Conservation (phyloP, 2,888 invertebrate genomes). For the Tenthredo mesomela region DNA sequence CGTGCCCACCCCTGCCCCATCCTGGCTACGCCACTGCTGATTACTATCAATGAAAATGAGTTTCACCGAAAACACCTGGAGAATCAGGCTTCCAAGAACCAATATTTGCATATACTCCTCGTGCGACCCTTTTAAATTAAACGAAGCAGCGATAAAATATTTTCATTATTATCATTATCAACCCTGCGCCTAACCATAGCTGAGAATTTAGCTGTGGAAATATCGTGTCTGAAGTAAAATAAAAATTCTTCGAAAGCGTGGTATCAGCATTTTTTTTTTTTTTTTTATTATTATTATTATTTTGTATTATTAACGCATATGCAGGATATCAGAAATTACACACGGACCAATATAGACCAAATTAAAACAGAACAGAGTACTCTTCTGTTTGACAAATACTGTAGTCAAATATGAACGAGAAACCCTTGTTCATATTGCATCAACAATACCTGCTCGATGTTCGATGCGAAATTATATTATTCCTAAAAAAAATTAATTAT, state of each 20-base stretch:
- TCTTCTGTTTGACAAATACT: slow-evolving; percentile 13
- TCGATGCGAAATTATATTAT: background rate
- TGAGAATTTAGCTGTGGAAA: background rate
- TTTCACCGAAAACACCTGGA: slow-evolving; percentile 15
- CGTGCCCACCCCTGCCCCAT: too few species aligned
- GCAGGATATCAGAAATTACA: background rate
- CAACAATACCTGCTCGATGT: background rate
- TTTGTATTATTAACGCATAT: too few species aligned
- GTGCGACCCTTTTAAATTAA: background rate
- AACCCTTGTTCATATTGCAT: background rate
- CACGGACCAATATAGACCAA: background rate
- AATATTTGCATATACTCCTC: background rate
- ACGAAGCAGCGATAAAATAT: background rate
- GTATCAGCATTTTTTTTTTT: background rate
- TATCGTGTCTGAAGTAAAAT: background rate
- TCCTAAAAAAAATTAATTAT: background rate
- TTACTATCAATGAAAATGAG: slow-evolving; percentile 33
- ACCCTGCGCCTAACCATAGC: background rate
- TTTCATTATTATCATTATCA: background rate
- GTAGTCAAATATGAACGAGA: background rate
- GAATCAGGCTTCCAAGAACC: slow-evolving; percentile 17
- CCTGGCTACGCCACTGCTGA: too few species aligned
- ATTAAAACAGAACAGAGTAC: background rate
- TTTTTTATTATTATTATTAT: too few species aligned
- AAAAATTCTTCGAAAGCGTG: background rate